Evolutionary conservation across 1,140 invertebrate genomes (phyloP), one percentile per base, ranked within the genome.

Genomic region (Euwallacea fornicatus): DNA sequence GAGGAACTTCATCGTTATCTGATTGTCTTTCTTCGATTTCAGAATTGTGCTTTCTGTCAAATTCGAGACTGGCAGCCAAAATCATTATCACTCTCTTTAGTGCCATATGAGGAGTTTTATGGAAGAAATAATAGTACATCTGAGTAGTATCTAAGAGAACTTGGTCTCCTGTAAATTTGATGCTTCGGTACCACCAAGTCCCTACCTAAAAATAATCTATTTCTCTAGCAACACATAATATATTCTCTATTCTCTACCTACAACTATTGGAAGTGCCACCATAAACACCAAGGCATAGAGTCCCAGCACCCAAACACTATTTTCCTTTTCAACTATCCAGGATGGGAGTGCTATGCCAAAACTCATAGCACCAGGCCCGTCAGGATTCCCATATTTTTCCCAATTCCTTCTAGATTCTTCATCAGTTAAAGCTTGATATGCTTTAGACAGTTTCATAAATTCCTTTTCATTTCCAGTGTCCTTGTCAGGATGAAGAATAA

Each of bases 241-340:
- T 50, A 7, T n/a, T 64, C 4, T 59, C 59, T 42, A 59, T 33
- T 33, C 21, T 33, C 10, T 41, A 76, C 75, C 72, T 82, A 87
- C 92, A 74, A 91, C 90, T 64, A 93, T 92, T 10, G 97, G 97
- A 75, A 99, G 83, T 65, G 96, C 94, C 62, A 99, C 90, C 96
- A 99, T 99, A 79, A 99, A 99, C 0, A 99, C 91, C 53, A 99
- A 84, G 15, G 91, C 96, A 85, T 99, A 99, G 0, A 98, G 85
- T 11, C 95, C 96, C 47, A 99, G 85, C 7, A 98, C 97, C 95
- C 95, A 98, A 44, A 99, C 89, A 75, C 96, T 98, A 83, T 99
- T 99, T 84, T 99, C 94, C 82, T 98, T 97, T 80, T 99, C 97
- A n/a, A 99, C 96, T 82, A 99, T 98, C 98, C 98, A 99, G 64